These are phyloP conservation scores for Gymnobelideus leadbeateri DNA, from an alignment of 2,113 vertebrate species.

Conservation along the genomic window DNA sequence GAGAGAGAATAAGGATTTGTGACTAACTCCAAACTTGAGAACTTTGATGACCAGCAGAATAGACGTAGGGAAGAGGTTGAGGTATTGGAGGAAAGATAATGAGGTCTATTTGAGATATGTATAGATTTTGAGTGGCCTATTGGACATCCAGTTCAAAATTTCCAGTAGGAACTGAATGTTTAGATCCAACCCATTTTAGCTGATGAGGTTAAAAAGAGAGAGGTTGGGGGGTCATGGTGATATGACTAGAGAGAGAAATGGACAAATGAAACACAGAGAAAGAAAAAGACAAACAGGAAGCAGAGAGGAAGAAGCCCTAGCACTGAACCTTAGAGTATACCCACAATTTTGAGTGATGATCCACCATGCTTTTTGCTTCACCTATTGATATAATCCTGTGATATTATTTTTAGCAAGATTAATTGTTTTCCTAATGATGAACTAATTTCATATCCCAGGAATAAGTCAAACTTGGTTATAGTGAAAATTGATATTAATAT, in stretches of 20 bases:
- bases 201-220: background rate
- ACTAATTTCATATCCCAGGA: too few species aligned
- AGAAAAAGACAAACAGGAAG: background rate
- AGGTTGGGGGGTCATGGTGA: background rate
- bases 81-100: background rate
- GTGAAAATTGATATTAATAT: too few species aligned
- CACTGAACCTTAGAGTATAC: too few species aligned
- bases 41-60: background rate
- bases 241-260: background rate
- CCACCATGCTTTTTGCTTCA: too few species aligned
- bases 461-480: too few species aligned
- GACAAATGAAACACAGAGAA: background rate
- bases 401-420: too few species aligned
- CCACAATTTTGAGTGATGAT: too few species aligned
- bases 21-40: background rate
- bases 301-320: background rate
- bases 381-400: too few species aligned
- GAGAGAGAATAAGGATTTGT: too few species aligned
- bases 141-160: background rate
- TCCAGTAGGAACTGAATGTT: background rate
- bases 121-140: fast-evolving
- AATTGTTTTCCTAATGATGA: too few species aligned
- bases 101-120: background rate
- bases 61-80: background rate
- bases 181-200: background rate